Evolutionary conservation across 2,888 invertebrate species (phyloP), one percentile per base, ranked within the genome.

Genomic region (Argynnis bischoffii): DNA sequence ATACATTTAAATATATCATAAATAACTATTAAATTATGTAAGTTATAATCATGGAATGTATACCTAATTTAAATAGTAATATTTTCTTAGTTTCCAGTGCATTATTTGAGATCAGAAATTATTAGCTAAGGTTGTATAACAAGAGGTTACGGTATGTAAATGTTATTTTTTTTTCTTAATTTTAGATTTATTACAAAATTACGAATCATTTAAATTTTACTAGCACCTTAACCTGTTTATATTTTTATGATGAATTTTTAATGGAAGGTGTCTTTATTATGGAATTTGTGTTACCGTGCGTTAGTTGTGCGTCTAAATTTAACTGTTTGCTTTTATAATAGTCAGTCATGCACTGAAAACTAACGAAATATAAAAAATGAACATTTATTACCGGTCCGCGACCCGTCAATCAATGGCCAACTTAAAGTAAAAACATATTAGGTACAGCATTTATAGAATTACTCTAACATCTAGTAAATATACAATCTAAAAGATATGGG

Each of bases 401-500:
- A 72, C 69, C 59, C 64, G 15, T 65, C 55, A 55, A 67, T 47
- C 65, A 53, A 50, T 56, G 59, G 48, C 63, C 26, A 67, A 72
- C 57, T 65, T 60, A 71, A 69, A 57, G 50, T 41, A 64, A 54
- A 55, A 54, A 59, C 56, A 63, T 41, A 50, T 66, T 56, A 51
- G 51, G 18, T 63, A 55, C 56, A 67, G 65, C 55, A 59, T 57
- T 26, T 60, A 56, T 65, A 60, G 66, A 55, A 64, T 72, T 72
- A 72, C 66, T 76, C 74, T 79, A 78, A 78, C 75, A 71, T 71
- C 79, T 81, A 77, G 72, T 74, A 76, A 81, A 78, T 77, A 77
- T 78, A 79, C 74, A 78, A 75, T 76, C 77, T 79, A 81, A 79
- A 76, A 72, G 75, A 77, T 70, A 70, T 73, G 73, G 70, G 82